Evolutionary conservation across 2,113 vertebrate species (phyloP).

Genomic region (Notiomystis cincta): DNA sequence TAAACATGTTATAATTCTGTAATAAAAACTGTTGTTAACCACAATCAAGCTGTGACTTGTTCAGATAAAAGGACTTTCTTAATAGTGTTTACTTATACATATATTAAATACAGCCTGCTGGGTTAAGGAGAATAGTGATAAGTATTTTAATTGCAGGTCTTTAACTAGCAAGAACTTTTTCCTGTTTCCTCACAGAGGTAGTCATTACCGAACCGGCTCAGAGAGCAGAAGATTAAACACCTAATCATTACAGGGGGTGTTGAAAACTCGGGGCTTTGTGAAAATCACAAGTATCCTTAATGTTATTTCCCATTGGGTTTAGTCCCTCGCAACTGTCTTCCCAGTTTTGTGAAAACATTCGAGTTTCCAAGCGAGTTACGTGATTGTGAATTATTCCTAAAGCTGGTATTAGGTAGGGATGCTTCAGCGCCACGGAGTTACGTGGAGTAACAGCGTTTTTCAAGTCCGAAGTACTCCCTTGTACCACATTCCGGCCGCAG

Average conservation of each 20-base stretch:
- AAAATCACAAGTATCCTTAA: background rate
- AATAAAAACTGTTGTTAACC: background rate
- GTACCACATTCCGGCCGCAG: rapidly evolving
- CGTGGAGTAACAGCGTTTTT: rapidly evolving
- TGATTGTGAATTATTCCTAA: background rate
- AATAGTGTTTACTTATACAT: background rate
- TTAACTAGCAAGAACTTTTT: background rate
- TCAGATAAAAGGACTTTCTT: background rate
- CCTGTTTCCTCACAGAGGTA: background rate
- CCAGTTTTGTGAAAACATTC: background rate
- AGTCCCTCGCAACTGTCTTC: background rate
- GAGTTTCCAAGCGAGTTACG: rapidly evolving
- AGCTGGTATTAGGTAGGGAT: background rate
- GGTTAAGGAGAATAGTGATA: background rate
- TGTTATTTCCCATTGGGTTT: background rate
- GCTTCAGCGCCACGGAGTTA: background rate
- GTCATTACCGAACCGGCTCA: background rate
- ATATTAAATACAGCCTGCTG: background rate
- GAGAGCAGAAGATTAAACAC: background rate
- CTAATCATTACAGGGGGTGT: background rate
- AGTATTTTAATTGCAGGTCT: conserved; percentile 15
- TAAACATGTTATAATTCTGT: background rate
- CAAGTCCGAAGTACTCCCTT: background rate
- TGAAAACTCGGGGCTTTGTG: background rate
- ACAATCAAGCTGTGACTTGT: background rate